These are phyloP conservation scores for Nephrotoma appendiculata DNA, from an alignment of 2,888 invertebrate genomes.

Conservation along the genomic window DNA sequence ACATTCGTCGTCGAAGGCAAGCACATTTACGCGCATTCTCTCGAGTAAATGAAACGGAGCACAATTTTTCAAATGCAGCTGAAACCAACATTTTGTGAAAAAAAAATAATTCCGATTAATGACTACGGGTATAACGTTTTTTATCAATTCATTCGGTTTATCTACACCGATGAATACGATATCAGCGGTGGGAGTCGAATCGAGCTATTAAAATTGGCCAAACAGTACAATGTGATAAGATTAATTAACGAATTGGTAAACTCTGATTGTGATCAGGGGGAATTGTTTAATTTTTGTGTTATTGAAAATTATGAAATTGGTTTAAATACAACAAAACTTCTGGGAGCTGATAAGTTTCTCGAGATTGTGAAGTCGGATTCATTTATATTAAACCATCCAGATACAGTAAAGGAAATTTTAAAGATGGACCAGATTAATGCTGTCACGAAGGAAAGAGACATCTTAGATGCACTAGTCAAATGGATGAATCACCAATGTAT, in stretches of 20 bases:
- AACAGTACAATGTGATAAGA: background rate
- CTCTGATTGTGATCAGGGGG: background rate
- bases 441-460: background rate
- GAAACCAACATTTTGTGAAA: background rate
- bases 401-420: background rate
- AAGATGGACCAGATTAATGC: background rate
- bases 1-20: background rate
- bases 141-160: background rate
- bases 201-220: background rate
- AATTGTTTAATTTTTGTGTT: background rate
- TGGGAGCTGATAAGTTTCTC: background rate
- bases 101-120: background rate
- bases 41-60: background rate
- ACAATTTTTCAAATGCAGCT: background rate
- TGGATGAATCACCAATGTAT: background rate
- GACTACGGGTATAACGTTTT: background rate
- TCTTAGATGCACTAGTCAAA: background rate
- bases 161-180: background rate
- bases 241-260: background rate
- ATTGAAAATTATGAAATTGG: background rate
- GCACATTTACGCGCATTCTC: background rate
- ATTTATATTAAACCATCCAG: background rate
- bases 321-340: background rate
- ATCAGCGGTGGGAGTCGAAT: accelerated
- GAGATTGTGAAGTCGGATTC: background rate